phyloP scores from a whole-genome alignment of 2,797 vertebrate genomes.

The Pangasius djambal region DNA sequence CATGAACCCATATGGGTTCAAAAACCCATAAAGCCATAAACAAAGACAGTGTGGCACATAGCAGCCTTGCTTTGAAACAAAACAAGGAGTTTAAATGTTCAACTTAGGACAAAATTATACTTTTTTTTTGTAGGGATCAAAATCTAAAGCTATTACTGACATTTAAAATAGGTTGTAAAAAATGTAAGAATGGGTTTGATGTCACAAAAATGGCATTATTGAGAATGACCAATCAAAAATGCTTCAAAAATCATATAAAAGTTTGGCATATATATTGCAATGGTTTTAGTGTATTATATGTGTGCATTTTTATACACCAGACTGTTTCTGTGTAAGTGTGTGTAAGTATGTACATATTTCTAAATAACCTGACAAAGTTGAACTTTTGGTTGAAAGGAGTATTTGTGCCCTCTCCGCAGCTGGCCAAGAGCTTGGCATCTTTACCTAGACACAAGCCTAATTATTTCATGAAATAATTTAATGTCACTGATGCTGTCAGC shows the following conservation, averaged over 20 bases:
- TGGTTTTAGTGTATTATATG: neutral
- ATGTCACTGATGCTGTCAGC: conserved; percentile 78
- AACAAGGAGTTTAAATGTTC: neutral
- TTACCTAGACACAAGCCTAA: conserved; percentile 73
- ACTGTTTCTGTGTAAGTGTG: neutral
- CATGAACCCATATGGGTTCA: too few species aligned
- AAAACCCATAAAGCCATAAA: conserved; percentile 68
- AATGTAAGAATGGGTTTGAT: neutral
- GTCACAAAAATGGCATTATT: neutral
- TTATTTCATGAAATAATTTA: conserved; percentile 78
- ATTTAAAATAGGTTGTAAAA: neutral
- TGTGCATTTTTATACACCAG: neutral
- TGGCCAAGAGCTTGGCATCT: conserved; percentile 62
- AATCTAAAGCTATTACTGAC: neutral
- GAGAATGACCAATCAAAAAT: neutral
- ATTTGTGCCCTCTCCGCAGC: conserved; percentile 11
- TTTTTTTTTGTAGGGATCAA: neutral
- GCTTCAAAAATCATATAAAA: neutral
- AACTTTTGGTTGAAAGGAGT: conserved; percentile 24
- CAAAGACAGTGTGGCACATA: conserved; percentile 22
- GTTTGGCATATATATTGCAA: neutral
- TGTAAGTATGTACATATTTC: neutral
- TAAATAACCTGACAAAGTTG: conserved; percentile 1
- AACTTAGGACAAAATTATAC: neutral
- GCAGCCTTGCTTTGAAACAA: neutral